These are phyloP conservation scores for Dasypus novemcinctus DNA, from an alignment of 2,113 vertebrate species.

Conservation along the genomic window DNA sequence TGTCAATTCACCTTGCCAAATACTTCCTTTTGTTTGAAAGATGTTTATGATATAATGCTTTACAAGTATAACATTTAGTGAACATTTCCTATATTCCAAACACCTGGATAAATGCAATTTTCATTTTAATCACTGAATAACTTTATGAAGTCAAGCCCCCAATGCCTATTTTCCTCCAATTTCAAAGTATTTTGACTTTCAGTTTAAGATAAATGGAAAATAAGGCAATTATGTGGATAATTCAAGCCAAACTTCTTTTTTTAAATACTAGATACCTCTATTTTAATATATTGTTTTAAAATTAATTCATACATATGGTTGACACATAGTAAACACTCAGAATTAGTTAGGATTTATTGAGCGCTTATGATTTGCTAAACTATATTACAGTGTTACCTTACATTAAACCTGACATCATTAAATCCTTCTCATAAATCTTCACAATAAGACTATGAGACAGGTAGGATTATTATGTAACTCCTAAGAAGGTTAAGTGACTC, in stretches of 20 bases:
- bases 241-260: neutral
- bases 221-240: neutral
- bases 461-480: neutral
- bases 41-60: neutral
- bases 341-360: neutral
- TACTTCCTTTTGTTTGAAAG: neutral
- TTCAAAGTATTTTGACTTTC: neutral
- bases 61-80: neutral
- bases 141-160: neutral
- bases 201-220: neutral
- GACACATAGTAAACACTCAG: neutral
- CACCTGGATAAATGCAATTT: neutral
- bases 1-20: neutral
- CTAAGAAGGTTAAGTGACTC: neutral
- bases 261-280: neutral
- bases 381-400: neutral
- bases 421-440: neutral
- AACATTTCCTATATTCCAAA: neutral
- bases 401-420: neutral
- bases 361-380: neutral
- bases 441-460: neutral
- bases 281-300: neutral
- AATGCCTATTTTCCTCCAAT: neutral
- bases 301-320: neutral
- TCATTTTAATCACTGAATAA: neutral